phyloP scores from a whole-genome alignment of 2,113 vertebrate genomes.

The Nymphicus hollandicus region DNA sequence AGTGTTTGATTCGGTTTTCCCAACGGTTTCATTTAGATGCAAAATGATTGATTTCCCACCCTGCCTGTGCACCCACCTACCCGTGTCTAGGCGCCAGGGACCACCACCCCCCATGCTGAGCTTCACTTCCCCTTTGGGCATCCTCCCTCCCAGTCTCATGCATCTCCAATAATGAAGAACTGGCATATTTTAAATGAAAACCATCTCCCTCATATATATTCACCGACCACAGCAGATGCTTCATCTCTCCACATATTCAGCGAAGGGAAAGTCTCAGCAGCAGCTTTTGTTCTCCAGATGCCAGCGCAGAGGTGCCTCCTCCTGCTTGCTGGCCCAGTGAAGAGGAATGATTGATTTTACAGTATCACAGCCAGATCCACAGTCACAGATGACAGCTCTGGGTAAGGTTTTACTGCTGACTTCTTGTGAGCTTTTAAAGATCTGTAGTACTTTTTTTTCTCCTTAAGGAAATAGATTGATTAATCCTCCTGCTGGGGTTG shows the following conservation, averaged over 20 bases:
- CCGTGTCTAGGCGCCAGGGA: neutral
- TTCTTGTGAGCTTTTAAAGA: neutral
- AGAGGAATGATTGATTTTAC: constrained; percentile 19
- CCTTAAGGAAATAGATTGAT: neutral
- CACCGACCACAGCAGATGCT: neutral
- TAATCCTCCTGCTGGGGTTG: neutral
- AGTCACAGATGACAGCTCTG: neutral
- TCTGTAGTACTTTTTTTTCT: neutral
- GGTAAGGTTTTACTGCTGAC: neutral
- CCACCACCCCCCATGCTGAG: neutral
- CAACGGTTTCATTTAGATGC: neutral
- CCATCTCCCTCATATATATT: neutral
- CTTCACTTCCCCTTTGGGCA: neutral
- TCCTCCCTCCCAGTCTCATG: neutral
- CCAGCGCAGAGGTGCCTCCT: neutral
- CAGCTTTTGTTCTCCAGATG: neutral
- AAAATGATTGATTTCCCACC: neutral
- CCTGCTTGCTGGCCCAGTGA: rapidly evolving
- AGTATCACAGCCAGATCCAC: neutral
- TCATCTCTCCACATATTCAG: neutral
- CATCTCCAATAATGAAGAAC: neutral
- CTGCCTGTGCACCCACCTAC: no score
- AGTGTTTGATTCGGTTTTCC: neutral
- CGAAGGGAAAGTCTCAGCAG: neutral
- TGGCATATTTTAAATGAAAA: neutral